Evolutionary conservation across 2,888 invertebrate species (phyloP).

Genomic region (Strigamia maritima): DNA sequence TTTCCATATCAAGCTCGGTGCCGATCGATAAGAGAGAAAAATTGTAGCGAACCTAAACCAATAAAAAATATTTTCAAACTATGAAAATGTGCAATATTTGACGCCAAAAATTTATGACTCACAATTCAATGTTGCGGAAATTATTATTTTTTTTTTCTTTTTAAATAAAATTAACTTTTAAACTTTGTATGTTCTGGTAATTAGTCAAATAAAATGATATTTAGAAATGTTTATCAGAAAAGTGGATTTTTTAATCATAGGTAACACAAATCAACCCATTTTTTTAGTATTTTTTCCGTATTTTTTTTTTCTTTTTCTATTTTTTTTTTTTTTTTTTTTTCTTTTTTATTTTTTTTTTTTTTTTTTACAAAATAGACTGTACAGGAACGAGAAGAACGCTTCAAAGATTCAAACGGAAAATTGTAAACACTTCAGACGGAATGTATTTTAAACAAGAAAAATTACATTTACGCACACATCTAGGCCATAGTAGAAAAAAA

Average conservation of each 20-base stretch:
- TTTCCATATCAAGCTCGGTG: conserved; percentile 6
- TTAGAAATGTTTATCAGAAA: not conserved
- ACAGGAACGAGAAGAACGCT: conserved; percentile 3
- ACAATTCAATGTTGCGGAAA: not conserved
- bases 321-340: not conserved
- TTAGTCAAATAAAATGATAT: not conserved
- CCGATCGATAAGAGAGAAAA: not conserved
- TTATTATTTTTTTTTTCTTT: not conserved
- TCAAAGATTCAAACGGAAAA: not conserved
- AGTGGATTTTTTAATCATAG: conserved; percentile 10
- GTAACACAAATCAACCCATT: conserved; percentile 2
- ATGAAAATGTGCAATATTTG: not conserved
- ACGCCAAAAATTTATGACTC: not conserved
- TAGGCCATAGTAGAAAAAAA: not conserved
- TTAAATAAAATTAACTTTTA: not conserved
- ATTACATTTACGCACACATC: not conserved
- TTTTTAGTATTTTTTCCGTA: not conserved
- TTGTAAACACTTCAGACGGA: not conserved
- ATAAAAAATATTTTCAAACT: not conserved
- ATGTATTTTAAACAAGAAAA: not conserved
- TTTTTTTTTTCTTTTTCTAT: not conserved
- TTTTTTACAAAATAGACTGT: conserved; percentile 1
- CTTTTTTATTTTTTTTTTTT: not conserved
- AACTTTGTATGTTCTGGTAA: not conserved
- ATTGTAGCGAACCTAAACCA: not conserved